phyloP scores from a whole-genome alignment of 37 sponge, comb jelly and placozoan genomes.

The Lycopodina hypogea region DNA sequence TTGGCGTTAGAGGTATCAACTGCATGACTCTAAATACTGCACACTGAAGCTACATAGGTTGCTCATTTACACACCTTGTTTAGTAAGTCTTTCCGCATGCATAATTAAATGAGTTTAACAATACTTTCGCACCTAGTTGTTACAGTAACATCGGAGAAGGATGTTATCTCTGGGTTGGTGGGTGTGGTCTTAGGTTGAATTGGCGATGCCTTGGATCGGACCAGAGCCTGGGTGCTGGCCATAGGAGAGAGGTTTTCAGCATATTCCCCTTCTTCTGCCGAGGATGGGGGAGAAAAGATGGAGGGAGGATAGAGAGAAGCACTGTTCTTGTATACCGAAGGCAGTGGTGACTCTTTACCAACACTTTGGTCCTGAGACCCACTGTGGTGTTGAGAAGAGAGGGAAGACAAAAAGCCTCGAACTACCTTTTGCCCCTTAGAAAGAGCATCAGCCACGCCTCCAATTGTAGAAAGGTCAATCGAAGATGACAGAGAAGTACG shows the following conservation, averaged over 20 bases:
- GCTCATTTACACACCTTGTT: too few relatives aligned
- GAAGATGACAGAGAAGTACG: not conserved
- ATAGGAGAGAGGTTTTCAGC: not conserved
- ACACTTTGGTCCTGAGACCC: not conserved
- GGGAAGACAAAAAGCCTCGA: not conserved
- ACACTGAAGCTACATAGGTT: too few relatives aligned
- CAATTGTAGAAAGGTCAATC: not conserved
- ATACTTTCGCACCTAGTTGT: not conserved
- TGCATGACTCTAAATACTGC: too few relatives aligned
- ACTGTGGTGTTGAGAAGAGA: not conserved
- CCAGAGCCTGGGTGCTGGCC: not conserved
- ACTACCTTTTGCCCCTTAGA: not conserved
- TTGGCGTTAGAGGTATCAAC: too few relatives aligned
- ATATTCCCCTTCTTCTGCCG: not conserved
- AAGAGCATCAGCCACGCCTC: slow-evolving; percentile 9
- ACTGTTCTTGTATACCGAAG: not conserved
- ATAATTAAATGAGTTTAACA: too few relatives aligned
- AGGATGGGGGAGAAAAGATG: not conserved
- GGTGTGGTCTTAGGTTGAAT: not conserved
- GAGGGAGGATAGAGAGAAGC: not conserved
- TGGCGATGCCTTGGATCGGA: too few relatives aligned
- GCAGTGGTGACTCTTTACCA: not conserved
- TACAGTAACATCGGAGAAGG: not conserved
- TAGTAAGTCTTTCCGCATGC: too few relatives aligned
- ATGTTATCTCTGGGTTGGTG: not conserved